These are phyloP conservation scores for Diplazon laetatorius DNA, from an alignment of 2,888 invertebrate genomes.

Conservation along the genomic window DNA sequence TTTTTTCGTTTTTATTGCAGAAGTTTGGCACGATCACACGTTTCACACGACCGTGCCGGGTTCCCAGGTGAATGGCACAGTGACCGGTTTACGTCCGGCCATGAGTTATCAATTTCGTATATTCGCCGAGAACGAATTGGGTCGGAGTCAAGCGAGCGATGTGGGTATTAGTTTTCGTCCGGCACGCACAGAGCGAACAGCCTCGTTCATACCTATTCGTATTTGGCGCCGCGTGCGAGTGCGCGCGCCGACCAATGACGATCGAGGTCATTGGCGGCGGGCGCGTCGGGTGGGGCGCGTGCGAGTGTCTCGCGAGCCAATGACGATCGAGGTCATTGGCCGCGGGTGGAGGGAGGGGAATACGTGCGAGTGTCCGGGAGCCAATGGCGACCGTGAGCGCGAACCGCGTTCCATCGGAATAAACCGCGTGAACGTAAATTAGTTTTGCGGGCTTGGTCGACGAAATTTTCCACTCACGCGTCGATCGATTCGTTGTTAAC, in stretches of 20 bases:
- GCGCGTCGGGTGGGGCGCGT: no score
- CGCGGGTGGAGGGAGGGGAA: not conserved
- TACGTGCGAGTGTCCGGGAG: not conserved
- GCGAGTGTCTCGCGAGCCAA: no score
- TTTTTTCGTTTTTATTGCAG: slow-evolving; percentile 81
- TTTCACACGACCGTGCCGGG: slow-evolving; percentile 92
- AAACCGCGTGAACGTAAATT: slow-evolving; percentile 39
- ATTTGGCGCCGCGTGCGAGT: not conserved
- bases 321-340: no score
- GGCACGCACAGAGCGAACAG: slow-evolving; percentile 19
- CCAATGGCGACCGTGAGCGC: not conserved
- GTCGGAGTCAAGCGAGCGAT: slow-evolving; percentile 93
- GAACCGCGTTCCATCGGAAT: slow-evolving; percentile 16
- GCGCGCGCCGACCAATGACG: no score
- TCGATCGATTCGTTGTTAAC: slow-evolving; percentile 38
- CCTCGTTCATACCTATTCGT: not conserved
- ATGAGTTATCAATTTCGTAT: slow-evolving; percentile 94
- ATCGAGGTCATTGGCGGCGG: no score
- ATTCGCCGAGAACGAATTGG: slow-evolving; percentile 94
- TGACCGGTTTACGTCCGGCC: slow-evolving; percentile 92
- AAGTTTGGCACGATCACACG: slow-evolving; percentile 92
- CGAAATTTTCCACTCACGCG: slow-evolving; percentile 22
- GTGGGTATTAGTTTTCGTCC: no score
- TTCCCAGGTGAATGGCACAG: slow-evolving; percentile 91
- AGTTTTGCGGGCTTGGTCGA: slow-evolving; percentile 41